Conservation (phyloP, 2,888 invertebrate species). For the Troglohyphantes excavatus region DNA sequence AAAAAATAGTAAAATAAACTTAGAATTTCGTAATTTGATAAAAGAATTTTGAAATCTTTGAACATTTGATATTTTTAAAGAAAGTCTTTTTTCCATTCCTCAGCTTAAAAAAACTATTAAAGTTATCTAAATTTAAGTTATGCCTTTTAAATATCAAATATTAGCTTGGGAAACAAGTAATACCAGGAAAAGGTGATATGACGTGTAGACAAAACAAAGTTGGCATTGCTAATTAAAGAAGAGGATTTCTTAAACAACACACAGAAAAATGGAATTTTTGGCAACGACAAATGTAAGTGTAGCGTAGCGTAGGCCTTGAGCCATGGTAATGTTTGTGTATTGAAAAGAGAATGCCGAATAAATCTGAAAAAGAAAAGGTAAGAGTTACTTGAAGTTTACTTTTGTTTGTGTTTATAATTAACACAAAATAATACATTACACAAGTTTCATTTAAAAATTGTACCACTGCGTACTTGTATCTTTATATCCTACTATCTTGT, state of each 20-base stretch:
- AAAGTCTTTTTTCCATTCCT: background rate
- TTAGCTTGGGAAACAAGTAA: background rate
- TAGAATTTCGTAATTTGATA: too few species aligned
- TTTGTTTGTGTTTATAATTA: slow-evolving; percentile 26
- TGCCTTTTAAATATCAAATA: background rate
- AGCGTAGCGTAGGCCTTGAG: slow-evolving; percentile 79
- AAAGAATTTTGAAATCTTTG: too few species aligned
- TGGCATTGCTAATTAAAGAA: slow-evolving; percentile 38
- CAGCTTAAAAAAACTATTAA: background rate
- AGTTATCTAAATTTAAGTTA: too few species aligned
- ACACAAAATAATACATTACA: background rate
- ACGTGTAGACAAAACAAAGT: slow-evolving; percentile 51
- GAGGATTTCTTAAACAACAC: slow-evolving; percentile 46
- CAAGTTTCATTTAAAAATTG: background rate
- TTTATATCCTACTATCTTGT: slow-evolving; percentile 34
- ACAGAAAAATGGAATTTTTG: slow-evolving; percentile 75
- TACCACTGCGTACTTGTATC: slow-evolving; percentile 32
- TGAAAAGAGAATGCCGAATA: slow-evolving; percentile 78
- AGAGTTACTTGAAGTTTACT: background rate
- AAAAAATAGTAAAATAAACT: too few species aligned
- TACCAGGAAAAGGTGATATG: background rate
- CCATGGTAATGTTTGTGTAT: slow-evolving; percentile 79
- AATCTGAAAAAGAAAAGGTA: slow-evolving; percentile 79
- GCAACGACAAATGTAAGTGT: slow-evolving; percentile 78
- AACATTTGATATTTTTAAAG: too few species aligned